Evolutionary conservation across 2,113 vertebrate genomes (phyloP).

Genomic region (Callithrix jacchus): DNA sequence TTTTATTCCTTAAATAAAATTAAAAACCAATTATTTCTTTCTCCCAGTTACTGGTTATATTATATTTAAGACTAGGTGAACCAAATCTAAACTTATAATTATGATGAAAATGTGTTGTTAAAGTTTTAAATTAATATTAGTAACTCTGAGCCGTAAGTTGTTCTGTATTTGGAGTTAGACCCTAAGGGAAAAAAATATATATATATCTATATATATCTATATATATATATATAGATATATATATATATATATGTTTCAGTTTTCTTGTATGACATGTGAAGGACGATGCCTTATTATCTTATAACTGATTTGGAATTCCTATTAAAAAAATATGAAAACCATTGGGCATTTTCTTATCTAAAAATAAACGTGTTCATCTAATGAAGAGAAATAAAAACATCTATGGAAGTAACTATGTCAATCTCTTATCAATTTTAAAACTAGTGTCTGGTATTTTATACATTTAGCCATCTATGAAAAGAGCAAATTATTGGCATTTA

Average conservation of each 20-base stretch:
- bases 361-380: not conserved
- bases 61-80: conserved; percentile 43
- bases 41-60: not conserved
- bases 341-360: not conserved
- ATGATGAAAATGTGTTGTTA: conserved; percentile 9
- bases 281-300: not conserved
- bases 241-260: not conserved
- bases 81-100: conserved; percentile 38
- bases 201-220: too few relatives aligned
- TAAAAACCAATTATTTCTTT: conserved; percentile 48
- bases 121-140: conserved; percentile 35
- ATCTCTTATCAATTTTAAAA: conserved; percentile 31
- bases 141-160: not conserved
- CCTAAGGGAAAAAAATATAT: too few relatives aligned
- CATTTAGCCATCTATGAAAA: not conserved
- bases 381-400: conserved; percentile 24
- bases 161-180: too few relatives aligned
- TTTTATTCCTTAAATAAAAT: too few relatives aligned
- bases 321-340: not conserved
- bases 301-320: not conserved
- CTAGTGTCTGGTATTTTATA: not conserved
- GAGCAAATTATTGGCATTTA: not conserved
- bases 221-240: too few relatives aligned
- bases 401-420: not conserved
- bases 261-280: conserved; percentile 12